Percentiles rank a stretch among this genome's conserved stretches.
These are phyloP conservation scores for Cordilura impudica DNA, from an alignment of 2,888 invertebrate genomes.

Conservation along the genomic window DNA sequence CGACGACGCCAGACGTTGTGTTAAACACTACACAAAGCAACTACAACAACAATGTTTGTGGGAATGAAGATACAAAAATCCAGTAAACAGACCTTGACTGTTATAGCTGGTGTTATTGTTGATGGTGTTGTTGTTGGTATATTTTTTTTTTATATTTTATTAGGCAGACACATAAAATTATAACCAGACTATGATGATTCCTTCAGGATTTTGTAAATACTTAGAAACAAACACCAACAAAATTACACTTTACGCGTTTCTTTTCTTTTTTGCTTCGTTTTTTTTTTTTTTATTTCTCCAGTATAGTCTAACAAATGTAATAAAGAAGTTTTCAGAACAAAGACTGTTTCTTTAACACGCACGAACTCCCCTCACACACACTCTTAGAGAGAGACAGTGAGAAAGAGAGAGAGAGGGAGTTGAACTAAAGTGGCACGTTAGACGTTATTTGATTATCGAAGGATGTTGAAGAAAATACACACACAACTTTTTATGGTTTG, in stretches of 20 bases:
- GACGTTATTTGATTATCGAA: no score
- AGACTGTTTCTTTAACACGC: no score
- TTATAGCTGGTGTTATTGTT: background rate
- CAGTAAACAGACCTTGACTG: constrained; percentile 30
- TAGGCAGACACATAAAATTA: constrained; percentile 56
- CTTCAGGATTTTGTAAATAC: constrained; percentile 42
- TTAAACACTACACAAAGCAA: background rate
- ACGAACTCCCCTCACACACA: no score
- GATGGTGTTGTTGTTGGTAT: background rate
- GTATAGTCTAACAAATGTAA: background rate
- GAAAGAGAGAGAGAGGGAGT: no score
- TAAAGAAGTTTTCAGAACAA: background rate
- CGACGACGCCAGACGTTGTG: background rate
- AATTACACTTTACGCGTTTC: background rate
- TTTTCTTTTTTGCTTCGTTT: background rate
- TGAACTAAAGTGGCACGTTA: no score
- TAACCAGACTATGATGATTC: constrained; percentile 37
- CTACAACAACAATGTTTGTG: background rate
- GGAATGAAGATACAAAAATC: background rate
- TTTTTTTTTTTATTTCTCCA: background rate
- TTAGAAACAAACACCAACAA: background rate
- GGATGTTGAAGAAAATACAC: no score
- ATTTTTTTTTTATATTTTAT: background rate
- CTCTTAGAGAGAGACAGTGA: no score
- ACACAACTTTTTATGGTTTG: no score